Evolutionary conservation across 2,888 invertebrate genomes (phyloP).

Genomic region (Archips crataeganus): DNA sequence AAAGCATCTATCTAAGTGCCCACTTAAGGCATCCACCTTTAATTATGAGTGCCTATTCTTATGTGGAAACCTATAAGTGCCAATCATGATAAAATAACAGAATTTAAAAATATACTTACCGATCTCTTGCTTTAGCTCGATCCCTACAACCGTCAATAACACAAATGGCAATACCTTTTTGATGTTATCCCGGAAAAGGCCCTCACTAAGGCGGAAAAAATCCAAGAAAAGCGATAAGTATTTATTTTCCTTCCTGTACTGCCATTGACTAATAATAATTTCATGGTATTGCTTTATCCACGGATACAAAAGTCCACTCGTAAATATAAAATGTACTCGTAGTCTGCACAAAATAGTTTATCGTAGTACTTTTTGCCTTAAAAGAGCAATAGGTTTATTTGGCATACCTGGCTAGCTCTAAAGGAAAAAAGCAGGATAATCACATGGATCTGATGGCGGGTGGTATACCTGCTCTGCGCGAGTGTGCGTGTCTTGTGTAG

Average conservation of each 20-base stretch:
- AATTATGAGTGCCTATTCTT: no score
- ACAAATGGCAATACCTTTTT: not conserved
- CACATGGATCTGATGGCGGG: constrained; percentile 59
- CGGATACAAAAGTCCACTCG: no score
- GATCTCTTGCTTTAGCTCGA: not conserved
- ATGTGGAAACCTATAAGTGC: no score
- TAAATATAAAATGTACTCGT: no score
- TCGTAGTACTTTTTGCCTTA: not conserved
- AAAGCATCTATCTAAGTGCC: no score
- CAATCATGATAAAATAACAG: no score
- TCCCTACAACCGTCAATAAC: not conserved
- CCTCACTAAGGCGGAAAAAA: not conserved
- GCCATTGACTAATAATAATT: no score
- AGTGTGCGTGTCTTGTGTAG: constrained; percentile 54
- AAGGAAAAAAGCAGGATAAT: constrained; percentile 55
- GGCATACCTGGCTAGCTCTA: constrained; percentile 39
- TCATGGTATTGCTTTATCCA: no score
- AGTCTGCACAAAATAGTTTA: not conserved
- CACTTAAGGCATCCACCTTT: no score
- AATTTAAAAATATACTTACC: no score
- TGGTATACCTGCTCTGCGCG: constrained; percentile 66
- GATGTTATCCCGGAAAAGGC: not conserved
- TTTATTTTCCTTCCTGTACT: constrained; percentile 4
- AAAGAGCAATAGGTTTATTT: constrained; percentile 3
- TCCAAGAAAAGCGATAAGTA: not conserved